phyloP scores from a whole-genome alignment of 1,140 invertebrate genomes.

The Patella vulgata region DNA sequence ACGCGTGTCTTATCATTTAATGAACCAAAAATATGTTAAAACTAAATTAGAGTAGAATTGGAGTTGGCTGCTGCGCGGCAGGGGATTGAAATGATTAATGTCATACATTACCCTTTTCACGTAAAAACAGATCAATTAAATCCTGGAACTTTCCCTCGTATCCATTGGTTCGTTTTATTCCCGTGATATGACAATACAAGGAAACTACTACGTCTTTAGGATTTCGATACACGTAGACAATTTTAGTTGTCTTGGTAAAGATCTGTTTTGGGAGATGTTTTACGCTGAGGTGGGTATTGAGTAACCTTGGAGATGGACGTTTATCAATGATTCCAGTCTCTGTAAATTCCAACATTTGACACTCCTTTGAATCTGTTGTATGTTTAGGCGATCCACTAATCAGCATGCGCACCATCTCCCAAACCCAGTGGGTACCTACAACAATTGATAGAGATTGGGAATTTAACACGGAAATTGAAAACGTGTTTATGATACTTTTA shows the following conservation, averaged over 20 bases:
- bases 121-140: neutral
- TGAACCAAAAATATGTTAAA: too few species aligned
- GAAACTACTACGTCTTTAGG: constrained; percentile 39
- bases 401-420: constrained; percentile 40
- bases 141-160: neutral
- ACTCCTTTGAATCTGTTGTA: constrained; percentile 3
- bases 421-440: constrained; percentile 44
- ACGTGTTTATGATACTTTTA: too few species aligned
- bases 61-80: neutral
- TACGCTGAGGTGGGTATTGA: constrained; percentile 34
- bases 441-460: neutral
- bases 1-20: too few species aligned
- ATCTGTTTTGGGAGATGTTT: constrained; percentile 23
- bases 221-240: constrained; percentile 34
- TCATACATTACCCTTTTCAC: neutral
- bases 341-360: constrained; percentile 23
- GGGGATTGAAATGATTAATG: too few species aligned
- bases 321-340: constrained; percentile 4
- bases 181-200: constrained; percentile 24
- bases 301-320: constrained; percentile 28
- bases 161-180: neutral
- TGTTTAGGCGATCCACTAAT: constrained; percentile 16
- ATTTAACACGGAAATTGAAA: too few species aligned
- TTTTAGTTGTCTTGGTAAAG: constrained; percentile 23
- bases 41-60: too few species aligned